Base-by-base conservation (phyloP, 2,797 vertebrate genomes). In the Protosalanx chinensis region DNA sequence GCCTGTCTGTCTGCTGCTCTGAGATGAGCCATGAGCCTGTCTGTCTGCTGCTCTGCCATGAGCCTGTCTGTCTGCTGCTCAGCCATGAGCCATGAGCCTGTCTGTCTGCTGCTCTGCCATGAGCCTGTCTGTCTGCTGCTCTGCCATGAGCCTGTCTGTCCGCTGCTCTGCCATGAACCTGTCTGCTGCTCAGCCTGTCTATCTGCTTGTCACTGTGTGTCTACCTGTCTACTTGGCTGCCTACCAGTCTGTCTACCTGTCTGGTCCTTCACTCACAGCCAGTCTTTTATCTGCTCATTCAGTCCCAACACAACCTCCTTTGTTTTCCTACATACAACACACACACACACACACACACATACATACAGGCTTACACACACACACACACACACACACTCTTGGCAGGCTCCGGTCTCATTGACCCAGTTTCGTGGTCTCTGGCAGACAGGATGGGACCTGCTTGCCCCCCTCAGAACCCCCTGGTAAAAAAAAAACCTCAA, bases 361-460 rank as follows among this genome's bases (percentile, higher is more conserved):
- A 77, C 72, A 63, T 27, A 27, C 72, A 71, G 61, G 67, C 75
- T 61, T 70, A 72, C 72, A 49, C 15, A 16, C 70, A 57, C 77
- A 86, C 76, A 88, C 75, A 81, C 73, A 20, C 68, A 72, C 65
- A 77, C 72, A 63, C 29, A n/a, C 74, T 67, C 64, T 70, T 63
- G 79, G 72, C 46, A 20, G 18, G 75, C 83, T 81, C 73, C 78
- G 84, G 82, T 70, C 86, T 85, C 81, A 87, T 80, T 88, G 84
- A 89, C 89, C 77, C 76, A 88, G 70, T 88, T 89, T 86, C 69
- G 70, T 78, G 32, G 64, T 74, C 66, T 75, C 65, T 79, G 73
- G 74, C 79, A 10, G 80, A 58, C 70, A 27, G 65, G 35, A n/a
- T 1, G 6, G 75, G 58, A 66, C 61, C 75, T 59, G 51, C 51